These are phyloP conservation scores for Anastatus disparis DNA, from an alignment of 1,140 invertebrate genomes.

Conservation along the genomic window DNA sequence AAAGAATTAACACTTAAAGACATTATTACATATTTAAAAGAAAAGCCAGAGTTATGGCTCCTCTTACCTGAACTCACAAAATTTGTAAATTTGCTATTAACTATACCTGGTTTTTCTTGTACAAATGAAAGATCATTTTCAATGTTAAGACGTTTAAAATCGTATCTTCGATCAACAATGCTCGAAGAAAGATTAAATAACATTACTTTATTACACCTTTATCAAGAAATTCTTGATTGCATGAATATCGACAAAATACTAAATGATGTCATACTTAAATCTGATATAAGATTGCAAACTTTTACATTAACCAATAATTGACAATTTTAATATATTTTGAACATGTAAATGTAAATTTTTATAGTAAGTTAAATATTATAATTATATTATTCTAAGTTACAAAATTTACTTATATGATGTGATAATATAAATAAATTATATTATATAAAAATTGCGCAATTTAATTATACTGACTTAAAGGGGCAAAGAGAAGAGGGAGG, in stretches of 20 bases:
- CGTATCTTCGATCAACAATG: conserved; percentile 42
- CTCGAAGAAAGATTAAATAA: conserved; percentile 39
- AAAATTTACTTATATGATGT: too few species aligned
- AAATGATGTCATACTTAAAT: conserved; percentile 28
- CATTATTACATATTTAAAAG: background rate
- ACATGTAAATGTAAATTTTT: too few species aligned
- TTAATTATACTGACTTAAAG: too few species aligned
- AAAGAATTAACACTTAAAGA: too few species aligned
- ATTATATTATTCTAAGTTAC: too few species aligned
- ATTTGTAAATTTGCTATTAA: conserved; percentile 19
- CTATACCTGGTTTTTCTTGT: conserved; percentile 40
- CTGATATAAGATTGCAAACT: background rate
- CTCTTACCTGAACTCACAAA: background rate
- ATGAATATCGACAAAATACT: conserved; percentile 34
- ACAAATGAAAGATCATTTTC: conserved; percentile 40
- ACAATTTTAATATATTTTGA: background rate
- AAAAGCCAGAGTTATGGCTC: background rate
- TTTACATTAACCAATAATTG: background rate
- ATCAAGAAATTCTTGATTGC: conserved; percentile 28
- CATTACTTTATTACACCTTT: conserved; percentile 35
- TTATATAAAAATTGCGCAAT: too few species aligned
- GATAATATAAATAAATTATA: too few species aligned
- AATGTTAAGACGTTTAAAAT: conserved; percentile 36
- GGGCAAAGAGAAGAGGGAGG: too few species aligned
- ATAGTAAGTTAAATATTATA: too few species aligned